A percentile compares a stretch with the other conserved stretches of the same genome.
Evolutionary conservation across 2,888 invertebrate species (phyloP).

Genomic region (Acanthacorydalis orientalis): DNA sequence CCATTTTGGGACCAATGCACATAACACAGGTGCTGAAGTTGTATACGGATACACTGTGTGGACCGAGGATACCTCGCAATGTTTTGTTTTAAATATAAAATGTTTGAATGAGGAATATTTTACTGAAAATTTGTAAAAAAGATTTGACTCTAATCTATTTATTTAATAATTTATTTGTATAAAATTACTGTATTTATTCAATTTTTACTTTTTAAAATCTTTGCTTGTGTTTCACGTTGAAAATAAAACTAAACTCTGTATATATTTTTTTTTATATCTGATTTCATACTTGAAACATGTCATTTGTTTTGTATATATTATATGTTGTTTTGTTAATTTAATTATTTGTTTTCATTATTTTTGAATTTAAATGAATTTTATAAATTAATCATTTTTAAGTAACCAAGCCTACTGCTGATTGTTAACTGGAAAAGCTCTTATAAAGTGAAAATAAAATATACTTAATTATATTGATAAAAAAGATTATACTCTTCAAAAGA

Average conservation of each 20-base stretch:
- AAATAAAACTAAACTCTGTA: neutral
- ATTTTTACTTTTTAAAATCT: neutral
- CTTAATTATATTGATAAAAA: neutral
- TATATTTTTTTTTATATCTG: neutral
- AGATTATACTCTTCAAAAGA: neutral
- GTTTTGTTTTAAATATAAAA: too few relatives aligned
- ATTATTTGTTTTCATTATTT: neutral
- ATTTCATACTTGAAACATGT: neutral
- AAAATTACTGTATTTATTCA: neutral
- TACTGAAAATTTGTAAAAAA: too few relatives aligned
- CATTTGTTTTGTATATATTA: neutral
- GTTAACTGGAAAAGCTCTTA: neutral
- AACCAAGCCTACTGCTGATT: constrained; percentile 6
- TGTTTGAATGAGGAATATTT: too few relatives aligned
- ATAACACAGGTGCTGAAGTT: too few relatives aligned
- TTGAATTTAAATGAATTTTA: neutral
- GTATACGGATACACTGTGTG: too few relatives aligned
- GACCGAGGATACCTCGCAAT: too few relatives aligned
- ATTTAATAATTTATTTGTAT: neutral
- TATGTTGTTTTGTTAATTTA: neutral
- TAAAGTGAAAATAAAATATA: neutral
- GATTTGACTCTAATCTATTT: neutral
- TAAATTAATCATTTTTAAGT: neutral
- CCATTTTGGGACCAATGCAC: too few relatives aligned
- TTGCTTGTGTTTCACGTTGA: too few relatives aligned